Percentiles rank a stretch among this genome's conserved stretches.
These are phyloP conservation scores for Drosophila parvula DNA, from an alignment of 1,140 invertebrate species.

Conservation along the genomic window DNA sequence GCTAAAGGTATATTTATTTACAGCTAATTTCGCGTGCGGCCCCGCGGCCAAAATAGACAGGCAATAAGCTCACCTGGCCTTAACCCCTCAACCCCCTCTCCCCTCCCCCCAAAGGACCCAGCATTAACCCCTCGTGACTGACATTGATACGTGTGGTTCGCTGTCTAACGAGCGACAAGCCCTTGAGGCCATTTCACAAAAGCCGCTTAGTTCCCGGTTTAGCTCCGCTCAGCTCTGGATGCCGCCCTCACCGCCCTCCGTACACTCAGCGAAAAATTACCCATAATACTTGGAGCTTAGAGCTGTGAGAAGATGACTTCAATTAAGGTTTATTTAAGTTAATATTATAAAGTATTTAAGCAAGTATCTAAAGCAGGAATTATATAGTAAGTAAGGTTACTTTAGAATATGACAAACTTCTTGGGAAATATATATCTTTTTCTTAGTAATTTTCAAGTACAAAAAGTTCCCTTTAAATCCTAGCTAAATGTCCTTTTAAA, in stretches of 20 bases:
- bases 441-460: too few relatives aligned
- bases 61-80: slow-evolving; percentile 46
- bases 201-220: slow-evolving; percentile 53
- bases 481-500: too few relatives aligned
- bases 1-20: slow-evolving; percentile 65
- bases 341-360: not conserved
- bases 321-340: not conserved
- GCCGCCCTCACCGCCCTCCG: not conserved
- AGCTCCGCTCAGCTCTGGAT: slow-evolving; percentile 17
- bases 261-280: not conserved
- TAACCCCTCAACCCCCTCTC: not conserved
- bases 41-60: slow-evolving; percentile 48
- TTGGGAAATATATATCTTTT: too few relatives aligned
- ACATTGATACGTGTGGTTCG: slow-evolving; percentile 56
- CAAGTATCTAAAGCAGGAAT: too few relatives aligned
- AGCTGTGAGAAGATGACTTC: not conserved
- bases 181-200: slow-evolving; percentile 60
- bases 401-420: too few relatives aligned
- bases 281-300: not conserved
- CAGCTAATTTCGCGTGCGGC: slow-evolving; percentile 54
- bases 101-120: not conserved
- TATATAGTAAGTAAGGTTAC: too few relatives aligned
- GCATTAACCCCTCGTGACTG: slow-evolving; percentile 25
- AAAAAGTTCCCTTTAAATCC: too few relatives aligned
- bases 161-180: slow-evolving; percentile 53